Evolutionary conservation across 53 echinoderm and acorn worm species (phyloP), one percentile per base, ranked within the genome.

Genomic region (Astropecten irregularis): DNA sequence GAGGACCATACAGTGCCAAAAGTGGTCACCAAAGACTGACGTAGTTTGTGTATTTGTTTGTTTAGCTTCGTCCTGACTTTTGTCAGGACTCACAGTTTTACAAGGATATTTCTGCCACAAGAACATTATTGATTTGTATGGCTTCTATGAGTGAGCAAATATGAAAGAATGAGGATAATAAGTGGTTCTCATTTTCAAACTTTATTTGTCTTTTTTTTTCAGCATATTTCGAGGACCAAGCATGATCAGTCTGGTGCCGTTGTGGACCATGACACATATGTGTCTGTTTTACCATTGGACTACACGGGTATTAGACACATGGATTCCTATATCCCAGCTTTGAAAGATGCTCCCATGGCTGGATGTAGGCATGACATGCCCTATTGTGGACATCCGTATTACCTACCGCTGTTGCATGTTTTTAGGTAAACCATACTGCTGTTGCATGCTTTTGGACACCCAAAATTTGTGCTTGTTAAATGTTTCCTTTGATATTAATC

Each of bases 381-480:
- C 0, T 88, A 88, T 61, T 88, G 88, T 72, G 88, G 88, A 9
- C 36, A 82, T 46, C 82, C 88, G 1, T 88, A 70, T 47, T 82
- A 69, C 26, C 65, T 88, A 35, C 82, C 82, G 11, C 46, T 82
- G 40, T 31, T 81, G 69, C 68, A 68, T 61, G 49, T 82, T n/a
- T 62, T 82, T 58, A 88, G 59, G 88, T 88, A 88, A 49, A 22
- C n/a, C n/a, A n/a, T n/a, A n/a, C n/a, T n/a, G n/a, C n/a, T n/a
- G n/a, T n/a, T n/a, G n/a, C n/a, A n/a, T n/a, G n/a, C n/a, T n/a
- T n/a, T n/a, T n/a, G n/a, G n/a, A n/a, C n/a, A n/a, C n/a, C n/a
- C n/a, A n/a, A n/a, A n/a, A n/a, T n/a, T n/a, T n/a, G n/a, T n/a
- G n/a, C n/a, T n/a, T n/a, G n/a, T n/a, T n/a, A n/a, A n/a, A n/a